Evolutionary conservation across 1,140 invertebrate species (phyloP).

Genomic region (Spodoptera frugiperda): DNA sequence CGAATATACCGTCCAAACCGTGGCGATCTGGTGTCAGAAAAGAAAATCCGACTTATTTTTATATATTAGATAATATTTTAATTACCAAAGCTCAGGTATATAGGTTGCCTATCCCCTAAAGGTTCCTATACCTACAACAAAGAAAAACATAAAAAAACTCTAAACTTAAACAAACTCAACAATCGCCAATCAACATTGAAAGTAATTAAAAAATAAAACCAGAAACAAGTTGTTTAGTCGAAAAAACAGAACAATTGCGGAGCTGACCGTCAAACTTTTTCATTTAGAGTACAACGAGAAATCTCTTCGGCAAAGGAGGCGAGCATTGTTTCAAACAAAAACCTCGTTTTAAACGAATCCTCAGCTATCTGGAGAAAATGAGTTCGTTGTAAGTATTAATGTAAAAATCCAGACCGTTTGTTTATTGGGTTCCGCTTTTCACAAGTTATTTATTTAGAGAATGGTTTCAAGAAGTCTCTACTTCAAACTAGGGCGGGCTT

Average conservation of each 20-base stretch:
- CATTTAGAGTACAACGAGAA: constrained; percentile 24
- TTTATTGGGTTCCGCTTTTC: not conserved
- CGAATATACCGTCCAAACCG: no score
- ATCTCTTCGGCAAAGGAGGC: not conserved
- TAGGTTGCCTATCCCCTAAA: no score
- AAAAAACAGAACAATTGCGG: not conserved
- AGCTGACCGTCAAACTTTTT: constrained; percentile 27
- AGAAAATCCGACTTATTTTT: no score
- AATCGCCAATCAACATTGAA: constrained; percentile 13
- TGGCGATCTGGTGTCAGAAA: no score
- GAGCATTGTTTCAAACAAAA: constrained; percentile 35
- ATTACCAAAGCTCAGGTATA: no score
- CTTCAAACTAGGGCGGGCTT: no score
- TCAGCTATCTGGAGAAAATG: constrained; percentile 23
- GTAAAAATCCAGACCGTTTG: not conserved
- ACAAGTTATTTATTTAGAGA: not conserved
- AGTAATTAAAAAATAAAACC: constrained; percentile 28
- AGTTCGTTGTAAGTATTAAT: constrained; percentile 27
- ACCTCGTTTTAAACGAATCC: constrained; percentile 12
- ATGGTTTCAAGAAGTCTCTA: not conserved
- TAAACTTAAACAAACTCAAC: not conserved
- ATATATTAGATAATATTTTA: no score
- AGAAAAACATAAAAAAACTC: no score
- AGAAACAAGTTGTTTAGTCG: constrained; percentile 3
- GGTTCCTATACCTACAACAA: no score